A percentile compares a stretch with the other conserved stretches of the same genome.
Evolutionary conservation across 1,140 invertebrate genomes (phyloP).

Genomic region (Papilio helenus): DNA sequence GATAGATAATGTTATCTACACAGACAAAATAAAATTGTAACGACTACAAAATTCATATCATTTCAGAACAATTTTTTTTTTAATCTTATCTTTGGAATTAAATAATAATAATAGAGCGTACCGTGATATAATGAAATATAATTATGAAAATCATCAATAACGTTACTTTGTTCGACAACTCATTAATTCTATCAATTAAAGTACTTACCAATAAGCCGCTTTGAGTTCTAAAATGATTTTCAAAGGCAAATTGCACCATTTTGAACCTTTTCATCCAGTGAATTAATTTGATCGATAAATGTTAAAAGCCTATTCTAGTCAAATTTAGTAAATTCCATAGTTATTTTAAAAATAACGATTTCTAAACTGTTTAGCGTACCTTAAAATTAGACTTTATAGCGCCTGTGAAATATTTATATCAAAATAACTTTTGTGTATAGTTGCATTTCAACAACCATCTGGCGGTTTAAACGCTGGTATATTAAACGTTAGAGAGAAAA

Average conservation of each 20-base stretch:
- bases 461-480: constrained; percentile 21
- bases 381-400: background rate
- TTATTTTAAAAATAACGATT: background rate
- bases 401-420: background rate
- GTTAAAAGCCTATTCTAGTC: background rate
- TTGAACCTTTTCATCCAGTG: background rate
- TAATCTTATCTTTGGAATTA: too few relatives aligned
- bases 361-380: background rate
- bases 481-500: constrained; percentile 27
- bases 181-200: background rate
- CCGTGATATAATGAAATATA: background rate
- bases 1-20: too few relatives aligned
- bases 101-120: too few relatives aligned
- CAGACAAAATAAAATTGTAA: too few relatives aligned
- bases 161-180: background rate
- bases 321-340: background rate
- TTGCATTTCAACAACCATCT: background rate
- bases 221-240: constrained; percentile 26
- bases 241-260: constrained; percentile 1
- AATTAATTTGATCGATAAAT: background rate
- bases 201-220: constrained; percentile 24
- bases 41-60: too few relatives aligned
- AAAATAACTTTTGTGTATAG: background rate
- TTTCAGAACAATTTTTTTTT: too few relatives aligned
- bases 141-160: background rate